Base-by-base conservation (phyloP, 30 jellyfish, hydroid and myxozoan species). In the Morbakka virulenta region DNA sequence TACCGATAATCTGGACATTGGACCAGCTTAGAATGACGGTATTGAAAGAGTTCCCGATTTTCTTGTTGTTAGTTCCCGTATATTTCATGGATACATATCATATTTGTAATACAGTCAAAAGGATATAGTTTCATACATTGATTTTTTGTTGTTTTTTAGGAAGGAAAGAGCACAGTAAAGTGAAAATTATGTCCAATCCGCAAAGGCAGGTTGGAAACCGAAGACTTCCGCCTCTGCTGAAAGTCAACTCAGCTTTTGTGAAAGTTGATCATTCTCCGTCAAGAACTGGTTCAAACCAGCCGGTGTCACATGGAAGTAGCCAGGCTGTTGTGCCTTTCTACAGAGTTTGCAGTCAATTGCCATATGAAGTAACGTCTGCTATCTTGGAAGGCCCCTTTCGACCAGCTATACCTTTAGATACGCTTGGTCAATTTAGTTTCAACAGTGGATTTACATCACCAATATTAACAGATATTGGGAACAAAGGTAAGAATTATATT, bases 121-220 rank as follows among this genome's bases (percentile, higher is more conserved):
- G n/a, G n/a, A n/a, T n/a, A n/a, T n/a, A n/a, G n/a, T n/a, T n/a
- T n/a, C n/a, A n/a, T n/a, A n/a, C n/a, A n/a, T n/a, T n/a, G n/a
- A n/a, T n/a, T n/a, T n/a, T n/a, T n/a, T n/a, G n/a, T n/a, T n/a
- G n/a, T n/a, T n/a, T n/a, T n/a, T n/a, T n/a, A n/a, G n/a, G n/a
- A n/a, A n/a, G n/a, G n/a, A n/a, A n/a, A n/a, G n/a, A n/a, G n/a
- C n/a, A n/a, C n/a, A n/a, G n/a, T n/a, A n/a, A n/a, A n/a, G n/a
- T n/a, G n/a, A n/a, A 31, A 66, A 67, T 27, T 13, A 88, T 88
- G 97, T 88, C 97, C 34, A 88, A 84, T 62, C 95, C 95, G 12
- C 95, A 80, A 30, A 80, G 89, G 62, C 97, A 88, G 75, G 97
- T 88, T 4, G 91, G 95, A 28, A 75, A 89, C 31, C 85, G 97